phyloP scores from a whole-genome alignment of 2,113 vertebrate genomes.

The Actinemys pallida region DNA sequence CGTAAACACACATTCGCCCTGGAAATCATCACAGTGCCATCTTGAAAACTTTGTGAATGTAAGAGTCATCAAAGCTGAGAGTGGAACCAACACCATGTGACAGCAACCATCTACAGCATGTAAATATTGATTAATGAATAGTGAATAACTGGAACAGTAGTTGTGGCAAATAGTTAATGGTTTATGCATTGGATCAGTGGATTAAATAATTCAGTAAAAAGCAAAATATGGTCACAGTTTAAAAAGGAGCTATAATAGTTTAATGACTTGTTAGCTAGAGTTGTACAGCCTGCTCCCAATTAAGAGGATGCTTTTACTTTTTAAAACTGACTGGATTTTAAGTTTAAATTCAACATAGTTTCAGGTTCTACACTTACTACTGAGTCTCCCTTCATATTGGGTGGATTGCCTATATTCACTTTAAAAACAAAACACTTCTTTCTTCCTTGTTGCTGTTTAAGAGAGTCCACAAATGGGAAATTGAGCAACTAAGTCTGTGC shows the following conservation, averaged over 20 bases:
- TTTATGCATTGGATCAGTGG: background rate
- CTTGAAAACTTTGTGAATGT: background rate
- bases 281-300: accelerated
- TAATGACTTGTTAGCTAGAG: background rate
- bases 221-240: background rate
- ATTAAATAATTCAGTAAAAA: background rate
- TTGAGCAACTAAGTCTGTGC: accelerated
- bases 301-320: accelerated
- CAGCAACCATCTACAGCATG: accelerated
- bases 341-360: background rate
- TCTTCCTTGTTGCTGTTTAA: accelerated
- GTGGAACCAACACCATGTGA: background rate
- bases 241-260: background rate
- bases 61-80: background rate
- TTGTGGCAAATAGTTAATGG: background rate
- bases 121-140: background rate
- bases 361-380: accelerated
- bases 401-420: accelerated
- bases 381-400: background rate
- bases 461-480: accelerated
- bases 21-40: background rate
- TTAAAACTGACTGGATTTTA: background rate
- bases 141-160: background rate
- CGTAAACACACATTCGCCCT: background rate
- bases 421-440: background rate